Evolutionary conservation across 2,797 vertebrate genomes (phyloP).

Genomic region (Acanthurus leucopareius): DNA sequence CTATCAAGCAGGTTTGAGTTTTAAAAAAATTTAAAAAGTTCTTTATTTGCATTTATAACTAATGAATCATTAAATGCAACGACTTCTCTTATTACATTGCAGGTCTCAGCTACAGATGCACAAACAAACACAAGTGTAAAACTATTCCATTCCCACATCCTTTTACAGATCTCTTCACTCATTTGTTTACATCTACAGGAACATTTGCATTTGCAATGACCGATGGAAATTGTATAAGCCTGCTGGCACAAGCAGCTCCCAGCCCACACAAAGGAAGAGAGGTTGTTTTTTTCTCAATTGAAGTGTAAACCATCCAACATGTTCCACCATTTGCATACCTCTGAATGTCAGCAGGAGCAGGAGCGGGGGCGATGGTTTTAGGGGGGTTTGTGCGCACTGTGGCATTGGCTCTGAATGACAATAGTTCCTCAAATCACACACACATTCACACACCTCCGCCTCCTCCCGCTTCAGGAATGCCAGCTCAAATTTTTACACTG

Average conservation of each 20-base stretch:
- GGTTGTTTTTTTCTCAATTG: constrained; percentile 79
- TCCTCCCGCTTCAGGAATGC: constrained; percentile 63
- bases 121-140: not conserved
- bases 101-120: not conserved
- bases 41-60: not conserved
- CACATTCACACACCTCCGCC: constrained; percentile 12
- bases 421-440: constrained; percentile 38
- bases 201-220: constrained; percentile 71
- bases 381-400: constrained; percentile 32
- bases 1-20: too few species aligned
- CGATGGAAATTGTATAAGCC: constrained; percentile 66
- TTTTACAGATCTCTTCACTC: constrained; percentile 35
- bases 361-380: constrained; percentile 26
- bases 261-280: constrained; percentile 75
- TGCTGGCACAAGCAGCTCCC: constrained; percentile 51
- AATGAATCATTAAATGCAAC: not conserved
- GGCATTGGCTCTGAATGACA: constrained; percentile 77
- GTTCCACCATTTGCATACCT: constrained; percentile 76
- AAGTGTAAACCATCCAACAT: constrained; percentile 80
- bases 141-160: constrained; percentile 30
- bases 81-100: not conserved
- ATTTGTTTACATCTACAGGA: constrained; percentile 57
- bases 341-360: constrained; percentile 74
- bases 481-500: constrained; percentile 55
- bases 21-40: not conserved